Evolutionary conservation across 2,113 vertebrate species (phyloP).

Genomic region (Ameiurus melas): DNA sequence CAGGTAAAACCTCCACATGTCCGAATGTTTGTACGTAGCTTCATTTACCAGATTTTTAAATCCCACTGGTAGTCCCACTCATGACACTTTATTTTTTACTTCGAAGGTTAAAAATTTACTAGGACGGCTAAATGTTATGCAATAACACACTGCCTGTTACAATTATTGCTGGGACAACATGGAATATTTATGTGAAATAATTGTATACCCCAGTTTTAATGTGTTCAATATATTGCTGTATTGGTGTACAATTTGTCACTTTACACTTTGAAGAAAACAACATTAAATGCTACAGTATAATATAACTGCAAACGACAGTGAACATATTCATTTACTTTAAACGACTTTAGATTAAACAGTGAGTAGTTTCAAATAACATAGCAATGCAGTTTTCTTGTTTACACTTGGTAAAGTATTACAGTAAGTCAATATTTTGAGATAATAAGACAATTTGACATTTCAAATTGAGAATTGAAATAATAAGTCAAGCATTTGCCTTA

Average conservation of each 20-base stretch:
- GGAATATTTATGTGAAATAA: slow-evolving; percentile 8
- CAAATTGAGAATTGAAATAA: background rate
- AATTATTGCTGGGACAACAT: background rate
- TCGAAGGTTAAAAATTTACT: background rate
- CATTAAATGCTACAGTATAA: background rate
- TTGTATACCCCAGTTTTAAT: background rate
- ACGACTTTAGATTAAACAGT: background rate
- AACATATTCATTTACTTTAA: background rate
- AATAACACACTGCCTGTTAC: background rate
- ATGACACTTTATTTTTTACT: background rate
- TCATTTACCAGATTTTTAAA: background rate
- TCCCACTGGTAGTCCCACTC: background rate
- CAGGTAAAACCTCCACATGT: slow-evolving; percentile 73
- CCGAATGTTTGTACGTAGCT: background rate
- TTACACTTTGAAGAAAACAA: background rate
- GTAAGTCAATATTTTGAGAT: background rate
- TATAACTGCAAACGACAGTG: background rate
- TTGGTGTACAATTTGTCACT: background rate
- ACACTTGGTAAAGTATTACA: background rate
- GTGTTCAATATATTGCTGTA: background rate
- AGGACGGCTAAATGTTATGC: background rate
- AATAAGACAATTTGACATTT: background rate
- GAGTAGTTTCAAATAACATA: background rate
- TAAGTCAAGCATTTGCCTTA: background rate
- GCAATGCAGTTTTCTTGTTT: background rate